Evolutionary conservation across 2,797 vertebrate species (phyloP), one percentile per base, ranked within the genome.

Genomic region (Varecia variegata): DNA sequence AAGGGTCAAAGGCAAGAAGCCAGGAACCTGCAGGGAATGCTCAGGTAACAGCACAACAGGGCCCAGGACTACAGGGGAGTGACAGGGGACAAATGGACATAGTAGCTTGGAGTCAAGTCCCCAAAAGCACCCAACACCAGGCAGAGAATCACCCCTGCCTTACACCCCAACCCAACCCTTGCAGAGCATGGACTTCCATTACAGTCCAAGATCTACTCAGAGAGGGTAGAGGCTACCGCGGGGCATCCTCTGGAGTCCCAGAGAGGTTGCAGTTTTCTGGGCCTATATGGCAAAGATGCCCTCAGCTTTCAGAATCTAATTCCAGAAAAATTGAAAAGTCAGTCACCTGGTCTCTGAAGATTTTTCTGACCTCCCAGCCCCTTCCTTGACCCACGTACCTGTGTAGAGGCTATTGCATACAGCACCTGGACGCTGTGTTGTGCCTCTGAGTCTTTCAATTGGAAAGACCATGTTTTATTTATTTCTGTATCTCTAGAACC

Each of bases 401-500:
- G 3, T 18, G 3, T 4, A 43, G 21, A 88, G 35, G 71, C 15
- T 80, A 0, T 2, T 3, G 27, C 2, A 73, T 3, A 25, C 2
- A 62, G 50, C 25, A 73, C 30, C 88, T 88, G 35, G 43, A 58
- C 45, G 7, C 4, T 15, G 40, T 70, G n/a, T 9, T 60, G 52
- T 45, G 54, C n/a, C 0, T 18, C 71, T n/a, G 56, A 62, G 35
- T 68, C 21, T 84, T 70, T 65, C 43, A 27, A 27, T 13, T 65
- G 20, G 81, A 87, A 95, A 96, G 21, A 54, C 17, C 5, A 1
- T 54, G 43, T 80, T 85, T 88, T 47, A 2, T 56, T 93, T 71
- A 68, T 38, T 40, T 89, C 30, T 82, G 30, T 60, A 38, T 93
- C 32, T 80, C 73, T 38, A 52, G 54, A 79, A 4, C 4, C 40